Evolutionary conservation across 2,113 vertebrate species (phyloP).

Genomic region (Nothoprocta pentlandii): DNA sequence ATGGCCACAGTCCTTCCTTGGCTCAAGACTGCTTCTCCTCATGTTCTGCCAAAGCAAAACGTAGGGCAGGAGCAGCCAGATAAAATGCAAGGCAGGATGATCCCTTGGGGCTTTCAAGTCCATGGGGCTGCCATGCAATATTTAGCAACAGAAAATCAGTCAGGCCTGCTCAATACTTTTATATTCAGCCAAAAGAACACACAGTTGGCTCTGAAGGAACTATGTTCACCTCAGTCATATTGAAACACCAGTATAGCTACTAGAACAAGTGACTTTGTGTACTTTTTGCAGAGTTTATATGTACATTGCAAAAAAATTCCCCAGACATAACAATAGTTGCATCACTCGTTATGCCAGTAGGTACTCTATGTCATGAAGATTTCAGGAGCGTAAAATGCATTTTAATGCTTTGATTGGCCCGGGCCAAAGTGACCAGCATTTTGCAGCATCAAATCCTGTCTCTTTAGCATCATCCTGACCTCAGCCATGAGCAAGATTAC

Average conservation of each 20-base stretch:
- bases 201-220: background rate
- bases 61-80: background rate
- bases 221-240: background rate
- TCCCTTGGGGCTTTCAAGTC: background rate
- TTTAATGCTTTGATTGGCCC: background rate
- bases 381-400: background rate
- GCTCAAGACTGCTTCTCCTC: background rate
- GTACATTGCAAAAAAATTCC: background rate
- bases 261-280: background rate
- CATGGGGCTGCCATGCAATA: background rate
- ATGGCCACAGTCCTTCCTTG: background rate
- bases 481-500: background rate
- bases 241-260: background rate
- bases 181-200: background rate
- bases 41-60: background rate
- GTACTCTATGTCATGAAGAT: background rate
- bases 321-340: rapidly evolving
- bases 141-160: background rate
- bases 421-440: background rate
- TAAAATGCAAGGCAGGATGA: background rate
- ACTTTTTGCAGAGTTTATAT: background rate
- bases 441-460: background rate
- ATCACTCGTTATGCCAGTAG: background rate
- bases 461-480: background rate
- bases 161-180: background rate